Evolutionary conservation across 1,140 invertebrate genomes (phyloP), one percentile per base, ranked within the genome.

Genomic region (Drosophila setifemur): DNA sequence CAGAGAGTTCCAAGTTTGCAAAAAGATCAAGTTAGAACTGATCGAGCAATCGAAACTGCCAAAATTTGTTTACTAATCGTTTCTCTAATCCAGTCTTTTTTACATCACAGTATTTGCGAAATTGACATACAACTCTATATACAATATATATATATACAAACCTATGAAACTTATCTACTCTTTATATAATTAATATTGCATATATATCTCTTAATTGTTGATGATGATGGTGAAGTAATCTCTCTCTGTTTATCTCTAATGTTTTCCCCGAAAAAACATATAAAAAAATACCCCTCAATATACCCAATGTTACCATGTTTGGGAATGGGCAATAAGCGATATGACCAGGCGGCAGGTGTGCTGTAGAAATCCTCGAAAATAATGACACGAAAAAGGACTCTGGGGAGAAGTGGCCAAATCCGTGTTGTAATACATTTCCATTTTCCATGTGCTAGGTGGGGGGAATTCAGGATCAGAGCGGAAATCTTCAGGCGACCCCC

Each of bases 241-340:
- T 70, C 61, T 66, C 63, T 71, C 66, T 71, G 91, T 92, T 92
- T 92, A 82, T 82, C 76, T 82, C 72, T 67, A 73, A 75, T 78
- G 39, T 70, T 63, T 69, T 85, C 79, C 91, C 42, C 21, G 66
- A 77, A 49, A 45, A 23, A 23, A 91, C 90, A 91, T 19, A 48
- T 26, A 66, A 49, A 35, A 31, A 68, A 35, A 12, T 1, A 4
- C 33, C 31, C n/a, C 18, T 29, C 26, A 63, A 78, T 48, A 48
- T 40, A 26, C 48, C 50, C 44, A 55, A 70, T 79, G 54, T 85
- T 74, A 89, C 88, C 68, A 88, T 90, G 88, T 90, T 88, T 90
- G 90, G 93, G 92, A 93, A 93, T 93, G 93, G 93, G 92, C 92
- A 93, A 92, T 92, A 90, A 92, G 92, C 92, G 91, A 93, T 93